Base-by-base conservation (phyloP, 2,888 invertebrate species). In the Willowsia nigromaculata region DNA sequence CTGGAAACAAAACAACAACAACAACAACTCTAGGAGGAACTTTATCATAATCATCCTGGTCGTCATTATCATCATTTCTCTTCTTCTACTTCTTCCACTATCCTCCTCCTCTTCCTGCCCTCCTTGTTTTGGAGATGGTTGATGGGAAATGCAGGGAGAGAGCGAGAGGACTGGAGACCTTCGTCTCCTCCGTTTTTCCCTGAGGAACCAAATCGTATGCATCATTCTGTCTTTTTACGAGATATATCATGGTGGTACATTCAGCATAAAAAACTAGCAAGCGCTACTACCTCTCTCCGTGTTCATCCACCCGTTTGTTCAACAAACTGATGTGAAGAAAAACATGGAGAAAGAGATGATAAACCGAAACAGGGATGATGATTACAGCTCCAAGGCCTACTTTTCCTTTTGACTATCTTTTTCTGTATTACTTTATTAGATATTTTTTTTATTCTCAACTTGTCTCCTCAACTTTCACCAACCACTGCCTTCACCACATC, bases 41-140 rank as follows among this genome's bases (percentile, higher is more conserved):
- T 78, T 78, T 78, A 78, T 78, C 78, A 40, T 78, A 9, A 56
- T 78, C 78, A 53, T 78, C 27, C 47, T 25, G 74, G 74, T 78
- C 33, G 78, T 78, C 56, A 56, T 78, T 78, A 78, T 78, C 56
- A 78, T 78, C 56, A 56, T 78, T 11, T 56, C 30, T 76, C 5
- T 9, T 56, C 56, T 13, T 27, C 18, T 9, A 7, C 59, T 59
- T 59, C 59, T 27, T 62, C 62, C 1, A 27, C 5, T 3, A 1
- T 25, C n/a, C 13, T 27, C 27, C 30, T 18, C 37, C 59, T 59
- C 59, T 50, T 18, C 18, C 50, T n/a, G n/a, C n/a, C n/a, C n/a
- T n/a, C n/a, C n/a, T n/a, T n/a, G n/a, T n/a, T n/a, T n/a, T n/a
- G n/a, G n/a, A n/a, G n/a, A n/a, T n/a, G n/a, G n/a, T n/a, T n/a